Conservation (phyloP, 2,888 invertebrate species). For the Agrochola lychnidis region DNA sequence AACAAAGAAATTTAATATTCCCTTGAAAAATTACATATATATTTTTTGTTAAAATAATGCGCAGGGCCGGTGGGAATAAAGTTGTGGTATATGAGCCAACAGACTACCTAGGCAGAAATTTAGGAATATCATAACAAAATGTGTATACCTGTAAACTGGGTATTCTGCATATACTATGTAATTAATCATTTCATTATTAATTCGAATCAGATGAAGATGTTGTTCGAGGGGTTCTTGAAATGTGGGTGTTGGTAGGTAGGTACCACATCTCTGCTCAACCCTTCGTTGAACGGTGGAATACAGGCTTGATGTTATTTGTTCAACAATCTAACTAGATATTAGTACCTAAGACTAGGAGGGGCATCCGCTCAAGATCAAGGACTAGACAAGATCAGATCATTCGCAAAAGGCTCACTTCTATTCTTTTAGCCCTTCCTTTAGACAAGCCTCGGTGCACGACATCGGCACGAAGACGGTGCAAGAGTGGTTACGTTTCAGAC, state of each 20-base stretch:
- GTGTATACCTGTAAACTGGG: too few relatives aligned
- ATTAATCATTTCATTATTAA: not conserved
- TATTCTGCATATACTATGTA: too few relatives aligned
- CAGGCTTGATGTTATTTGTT: too few relatives aligned
- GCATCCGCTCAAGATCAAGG: constrained; percentile 36
- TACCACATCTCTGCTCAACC: too few relatives aligned
- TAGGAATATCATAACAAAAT: too few relatives aligned
- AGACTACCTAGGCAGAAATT: not conserved
- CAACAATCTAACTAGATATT: too few relatives aligned
- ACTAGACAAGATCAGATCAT: not conserved
- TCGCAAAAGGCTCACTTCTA: constrained; percentile 18
- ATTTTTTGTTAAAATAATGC: not conserved
- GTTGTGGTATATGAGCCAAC: too few relatives aligned
- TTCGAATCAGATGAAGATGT: not conserved
- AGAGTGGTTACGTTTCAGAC: not conserved
- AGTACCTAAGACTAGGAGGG: constrained; percentile 12
- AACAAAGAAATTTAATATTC: constrained; percentile 53
- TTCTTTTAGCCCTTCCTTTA: constrained; percentile 37
- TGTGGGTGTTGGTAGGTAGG: too few relatives aligned
- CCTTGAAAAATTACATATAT: constrained; percentile 8
- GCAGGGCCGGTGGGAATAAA: too few relatives aligned
- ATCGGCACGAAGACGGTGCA: not conserved
- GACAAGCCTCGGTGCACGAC: not conserved
- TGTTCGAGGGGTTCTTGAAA: too few relatives aligned
- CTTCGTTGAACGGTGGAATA: too few relatives aligned